Evolutionary conservation across 37 sponge, comb jelly and placozoan genomes (phyloP), one percentile per base, ranked within the genome.

Genomic region (Halisarca cf. caerulea): DNA sequence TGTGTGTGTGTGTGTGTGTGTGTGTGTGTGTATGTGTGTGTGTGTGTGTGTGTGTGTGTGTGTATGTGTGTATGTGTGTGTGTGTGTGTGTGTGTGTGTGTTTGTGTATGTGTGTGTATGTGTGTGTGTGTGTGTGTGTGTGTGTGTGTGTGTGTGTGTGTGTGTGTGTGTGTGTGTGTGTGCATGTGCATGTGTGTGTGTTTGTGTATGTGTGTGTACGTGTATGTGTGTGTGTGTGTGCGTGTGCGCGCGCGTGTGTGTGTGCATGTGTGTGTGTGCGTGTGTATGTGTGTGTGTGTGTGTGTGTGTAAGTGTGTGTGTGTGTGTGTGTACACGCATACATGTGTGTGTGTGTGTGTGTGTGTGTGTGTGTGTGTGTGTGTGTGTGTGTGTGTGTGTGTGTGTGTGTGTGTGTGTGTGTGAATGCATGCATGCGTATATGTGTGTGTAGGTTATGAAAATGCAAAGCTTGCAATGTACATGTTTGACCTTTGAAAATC

Each of bases 61-160:
- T 61, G 64, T 61, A 23, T 61, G 64, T 61, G 64, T 61, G 64
- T 61, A 23, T 61, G 64, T 61, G 64, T 61, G 64, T 61, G 64
- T 15, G 23, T 15, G 23, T 61, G 23, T 61, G 64, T 61, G 23
- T 21, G 64, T 61, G 64, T 61, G 64, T 61, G 23, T 15, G 23
- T 61, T 9, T 61, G 64, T 61, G 64, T 61, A 23, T 61, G 24
- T 27, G 64, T 61, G 64, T 61, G 64, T 15, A 23, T 23, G 64
- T 15, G 64, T 27, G 64, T 61, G 64, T 61, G 64, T 61, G 64
- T 61, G 64, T 61, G 64, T 61, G 64, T 61, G 30, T 61, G 64
- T 61, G 64, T 61, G 20, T 61, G 64, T 61, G 64, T 61, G 64
- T 27, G 64, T 61, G 64, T 61, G 64, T 61, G 20, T 27, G 30